Base-by-base conservation (phyloP, 2,888 invertebrate species). In the Scaptomyza cyrtandrae region DNA sequence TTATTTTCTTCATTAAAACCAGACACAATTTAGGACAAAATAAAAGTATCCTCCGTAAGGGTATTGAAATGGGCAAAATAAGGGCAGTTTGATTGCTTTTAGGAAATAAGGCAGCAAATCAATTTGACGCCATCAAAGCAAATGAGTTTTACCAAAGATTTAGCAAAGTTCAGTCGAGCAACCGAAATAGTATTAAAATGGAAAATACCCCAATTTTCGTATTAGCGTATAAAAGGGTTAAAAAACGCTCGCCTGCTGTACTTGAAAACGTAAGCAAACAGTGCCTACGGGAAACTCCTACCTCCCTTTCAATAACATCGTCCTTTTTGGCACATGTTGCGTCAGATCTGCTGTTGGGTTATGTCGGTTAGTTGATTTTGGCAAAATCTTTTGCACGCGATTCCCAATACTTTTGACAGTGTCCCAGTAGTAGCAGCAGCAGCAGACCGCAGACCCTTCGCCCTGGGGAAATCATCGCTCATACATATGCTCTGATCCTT, bases 311-410 rank as follows among this genome's bases (percentile, higher is more conserved):
- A 77, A 83, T 71, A 72, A 71, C 60, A 52, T 54, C 19, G 49
- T 52, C 53, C 13, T 49, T 49, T 39, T 39, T 50, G 50, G 78
- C 82, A 82, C 81, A 84, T 82, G 86, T 86, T 86, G 82, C 87
- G 67, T 52, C 58, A 31, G 46, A 10, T 60, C 35, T 31, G 48
- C 39, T 14, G 10, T 60, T 66, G 9, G 27, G 45, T 16, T 59
- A 72, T 70, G 75, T 58, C 49, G 70, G 64, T 68, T 69, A 84
- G 83, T 79, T 84, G 83, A 84, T 82, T 71, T 83, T 55, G 75
- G 68, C 78, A 79, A 82, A 87, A 87, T 87, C 82, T 85, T 85
- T 84, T 71, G 82, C 86, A 85, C 88, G 82, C 84, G 86, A 84
- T 85, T 84, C 75, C 56, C 88, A 75, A 87, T 85, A 70, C 71